Conservation (phyloP, 1,140 invertebrate genomes). For the Panonychus citri region DNA sequence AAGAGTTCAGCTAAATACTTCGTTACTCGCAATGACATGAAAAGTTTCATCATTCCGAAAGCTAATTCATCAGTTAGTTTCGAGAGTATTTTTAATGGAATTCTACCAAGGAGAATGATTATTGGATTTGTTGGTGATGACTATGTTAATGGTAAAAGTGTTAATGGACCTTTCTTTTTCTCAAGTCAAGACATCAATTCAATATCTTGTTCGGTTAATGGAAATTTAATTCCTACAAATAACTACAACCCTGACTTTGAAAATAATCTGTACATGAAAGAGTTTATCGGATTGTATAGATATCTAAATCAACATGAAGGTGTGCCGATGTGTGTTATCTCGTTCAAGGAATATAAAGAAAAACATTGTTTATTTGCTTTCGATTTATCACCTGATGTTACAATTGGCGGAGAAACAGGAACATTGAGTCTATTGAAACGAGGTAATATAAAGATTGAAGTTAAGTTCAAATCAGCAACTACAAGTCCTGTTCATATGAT, state of each 20-base stretch:
- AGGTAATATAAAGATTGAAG: background rate
- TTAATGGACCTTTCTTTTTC: background rate
- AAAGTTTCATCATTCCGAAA: background rate
- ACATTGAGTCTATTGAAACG: background rate
- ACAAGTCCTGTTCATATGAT: background rate
- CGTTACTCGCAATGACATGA: background rate
- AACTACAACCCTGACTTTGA: background rate
- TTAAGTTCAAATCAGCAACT: background rate
- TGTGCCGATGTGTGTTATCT: background rate
- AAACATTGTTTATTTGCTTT: background rate
- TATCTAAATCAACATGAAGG: background rate
- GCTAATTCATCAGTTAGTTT: background rate
- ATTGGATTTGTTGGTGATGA: background rate
- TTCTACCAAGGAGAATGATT: background rate
- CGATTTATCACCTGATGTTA: background rate
- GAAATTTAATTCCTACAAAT: background rate
- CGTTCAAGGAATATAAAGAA: background rate
- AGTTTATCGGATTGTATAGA: background rate
- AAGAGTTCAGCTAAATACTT: background rate
- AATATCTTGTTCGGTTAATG: background rate
- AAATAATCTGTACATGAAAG: background rate
- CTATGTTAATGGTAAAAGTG: background rate
- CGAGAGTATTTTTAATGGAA: background rate
- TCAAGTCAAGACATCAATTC: background rate
- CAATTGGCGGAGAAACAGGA: background rate